phyloP scores from a whole-genome alignment of 2,797 vertebrate genomes.

The Masticophis lateralis region DNA sequence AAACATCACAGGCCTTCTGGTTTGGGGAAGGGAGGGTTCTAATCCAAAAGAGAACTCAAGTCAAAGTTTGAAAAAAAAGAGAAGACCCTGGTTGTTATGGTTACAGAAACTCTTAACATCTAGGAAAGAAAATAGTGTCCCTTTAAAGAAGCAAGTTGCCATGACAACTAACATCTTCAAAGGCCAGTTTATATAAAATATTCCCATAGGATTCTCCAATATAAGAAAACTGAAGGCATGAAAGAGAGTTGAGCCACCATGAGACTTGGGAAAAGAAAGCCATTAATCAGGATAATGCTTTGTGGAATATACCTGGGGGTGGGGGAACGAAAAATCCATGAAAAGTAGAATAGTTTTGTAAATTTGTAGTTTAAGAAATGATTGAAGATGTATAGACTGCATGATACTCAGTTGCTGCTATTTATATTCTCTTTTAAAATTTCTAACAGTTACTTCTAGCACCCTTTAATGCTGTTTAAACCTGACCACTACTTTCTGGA shows the following conservation, averaged over 20 bases:
- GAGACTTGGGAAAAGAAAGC: neutral
- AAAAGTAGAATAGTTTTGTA: neutral
- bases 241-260: neutral
- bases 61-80: slow-evolving; percentile 39
- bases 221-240: slow-evolving; percentile 15
- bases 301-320: neutral
- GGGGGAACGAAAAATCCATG: neutral
- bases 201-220: slow-evolving; percentile 11
- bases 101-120: slow-evolving; percentile 56
- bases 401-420: neutral
- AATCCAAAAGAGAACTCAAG: neutral
- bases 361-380: neutral
- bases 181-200: slow-evolving; percentile 35
- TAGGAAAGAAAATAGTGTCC: slow-evolving; percentile 37
- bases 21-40: neutral
- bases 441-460: neutral
- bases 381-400: neutral
- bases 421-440: neutral
- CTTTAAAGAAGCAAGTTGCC: slow-evolving; percentile 62
- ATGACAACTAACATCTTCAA: slow-evolving; percentile 66
- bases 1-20: neutral
- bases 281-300: neutral
- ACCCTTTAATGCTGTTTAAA: neutral
- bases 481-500: neutral
- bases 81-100: slow-evolving; percentile 54